phyloP scores from a whole-genome alignment of 1,140 invertebrate genomes.

The Caenorhabditis remanei region DNA sequence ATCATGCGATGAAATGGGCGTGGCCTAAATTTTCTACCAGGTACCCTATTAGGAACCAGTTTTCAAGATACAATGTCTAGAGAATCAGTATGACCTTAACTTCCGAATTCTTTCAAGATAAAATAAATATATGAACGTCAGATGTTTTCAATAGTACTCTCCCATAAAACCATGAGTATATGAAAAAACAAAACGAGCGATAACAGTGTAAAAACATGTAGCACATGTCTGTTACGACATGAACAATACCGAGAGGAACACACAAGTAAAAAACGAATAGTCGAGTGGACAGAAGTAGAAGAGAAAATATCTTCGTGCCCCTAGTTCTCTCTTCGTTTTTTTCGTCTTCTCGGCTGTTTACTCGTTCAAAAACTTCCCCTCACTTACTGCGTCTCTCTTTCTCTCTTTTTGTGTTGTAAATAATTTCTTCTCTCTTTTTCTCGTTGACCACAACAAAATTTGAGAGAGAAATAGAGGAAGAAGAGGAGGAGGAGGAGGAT shows the following conservation, averaged over 20 bases:
- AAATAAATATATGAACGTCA: too few species aligned
- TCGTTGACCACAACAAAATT: constrained; percentile 36
- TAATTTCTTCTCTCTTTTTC: not conserved
- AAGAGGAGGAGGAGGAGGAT: not conserved
- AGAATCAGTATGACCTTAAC: too few species aligned
- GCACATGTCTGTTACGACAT: not conserved
- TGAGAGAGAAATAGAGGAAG: not conserved
- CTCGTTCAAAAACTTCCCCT: constrained; percentile 15
- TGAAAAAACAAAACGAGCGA: not conserved
- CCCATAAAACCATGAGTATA: not conserved
- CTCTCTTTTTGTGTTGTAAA: constrained; percentile 35
- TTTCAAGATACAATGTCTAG: too few species aligned
- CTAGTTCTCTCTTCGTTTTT: not conserved
- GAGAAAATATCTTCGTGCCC: not conserved
- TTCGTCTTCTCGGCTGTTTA: constrained; percentile 7
- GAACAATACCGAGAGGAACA: not conserved
- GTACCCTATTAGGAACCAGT: too few species aligned
- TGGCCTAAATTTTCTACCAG: too few species aligned
- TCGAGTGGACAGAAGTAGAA: constrained; percentile 24
- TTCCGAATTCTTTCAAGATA: too few species aligned
- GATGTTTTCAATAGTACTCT: not conserved
- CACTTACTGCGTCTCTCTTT: not conserved
- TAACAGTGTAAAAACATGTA: not conserved
- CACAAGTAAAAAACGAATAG: not conserved
- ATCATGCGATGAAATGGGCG: too few species aligned